A percentile compares a stretch with the other conserved stretches of the same genome.
Conservation (phyloP, 2,113 vertebrate species). For the Prinia subflava region DNA sequence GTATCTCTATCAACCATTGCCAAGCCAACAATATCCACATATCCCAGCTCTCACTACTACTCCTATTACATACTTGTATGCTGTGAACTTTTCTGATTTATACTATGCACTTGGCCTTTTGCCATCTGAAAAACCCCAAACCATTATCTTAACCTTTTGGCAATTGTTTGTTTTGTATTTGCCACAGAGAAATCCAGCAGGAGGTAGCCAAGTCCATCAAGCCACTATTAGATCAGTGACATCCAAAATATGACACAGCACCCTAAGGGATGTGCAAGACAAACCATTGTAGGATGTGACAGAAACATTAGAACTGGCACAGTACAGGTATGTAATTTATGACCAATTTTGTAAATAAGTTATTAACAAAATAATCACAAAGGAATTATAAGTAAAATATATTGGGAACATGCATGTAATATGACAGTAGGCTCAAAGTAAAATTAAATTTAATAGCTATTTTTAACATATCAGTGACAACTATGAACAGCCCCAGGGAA, state of each 20-base stretch:
- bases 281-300: neutral
- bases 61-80: neutral
- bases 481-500: neutral
- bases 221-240: neutral
- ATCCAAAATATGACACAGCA: neutral
- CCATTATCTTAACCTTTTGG: neutral
- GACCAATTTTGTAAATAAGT: neutral
- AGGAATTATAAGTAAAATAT: neutral
- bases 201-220: neutral
- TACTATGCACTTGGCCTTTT: neutral
- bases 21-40: neutral
- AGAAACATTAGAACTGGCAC: neutral
- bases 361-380: neutral
- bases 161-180: neutral
- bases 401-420: neutral
- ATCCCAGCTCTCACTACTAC: neutral
- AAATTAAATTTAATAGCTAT: neutral
- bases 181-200: neutral
- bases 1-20: fast-evolving
- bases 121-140: neutral
- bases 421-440: neutral
- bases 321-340: neutral
- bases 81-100: neutral
- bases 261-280: neutral
- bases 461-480: neutral